These are phyloP conservation scores for Gymnogyps californianus DNA, from an alignment of 2,113 vertebrate genomes.

Conservation along the genomic window DNA sequence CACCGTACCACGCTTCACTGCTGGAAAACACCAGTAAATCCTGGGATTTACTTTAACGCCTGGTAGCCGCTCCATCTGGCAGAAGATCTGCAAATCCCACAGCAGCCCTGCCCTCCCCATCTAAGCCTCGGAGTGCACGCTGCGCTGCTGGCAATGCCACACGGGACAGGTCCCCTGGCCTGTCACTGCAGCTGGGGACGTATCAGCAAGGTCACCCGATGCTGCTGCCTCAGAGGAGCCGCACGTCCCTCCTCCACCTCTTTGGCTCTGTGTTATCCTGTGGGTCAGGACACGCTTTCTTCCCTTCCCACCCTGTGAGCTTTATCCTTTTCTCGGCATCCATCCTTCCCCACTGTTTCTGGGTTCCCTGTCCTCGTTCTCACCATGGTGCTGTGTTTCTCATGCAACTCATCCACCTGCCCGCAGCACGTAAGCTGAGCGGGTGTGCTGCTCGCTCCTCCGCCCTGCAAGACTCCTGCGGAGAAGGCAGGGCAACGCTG, in stretches of 20 bases:
- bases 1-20: rapidly evolving
- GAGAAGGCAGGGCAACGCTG: neutral
- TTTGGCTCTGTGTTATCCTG: neutral
- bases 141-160: neutral
- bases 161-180: neutral
- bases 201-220: neutral
- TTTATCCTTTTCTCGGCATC: neutral
- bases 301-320: neutral
- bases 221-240: neutral
- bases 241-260: neutral
- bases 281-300: rapidly evolving
- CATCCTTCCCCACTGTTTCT: neutral
- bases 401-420: neutral
- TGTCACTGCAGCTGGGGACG: neutral
- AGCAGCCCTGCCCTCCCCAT: neutral
- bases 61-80: neutral
- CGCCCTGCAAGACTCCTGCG: rapidly evolving
- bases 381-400: too few relatives aligned
- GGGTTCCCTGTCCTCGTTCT: neutral
- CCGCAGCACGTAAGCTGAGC: neutral
- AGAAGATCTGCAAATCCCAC: neutral
- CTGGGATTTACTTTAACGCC: neutral
- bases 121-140: neutral
- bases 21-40: neutral
- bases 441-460: neutral